Conservation (phyloP, 2,888 invertebrate species). For the Amorpha juglandis region DNA sequence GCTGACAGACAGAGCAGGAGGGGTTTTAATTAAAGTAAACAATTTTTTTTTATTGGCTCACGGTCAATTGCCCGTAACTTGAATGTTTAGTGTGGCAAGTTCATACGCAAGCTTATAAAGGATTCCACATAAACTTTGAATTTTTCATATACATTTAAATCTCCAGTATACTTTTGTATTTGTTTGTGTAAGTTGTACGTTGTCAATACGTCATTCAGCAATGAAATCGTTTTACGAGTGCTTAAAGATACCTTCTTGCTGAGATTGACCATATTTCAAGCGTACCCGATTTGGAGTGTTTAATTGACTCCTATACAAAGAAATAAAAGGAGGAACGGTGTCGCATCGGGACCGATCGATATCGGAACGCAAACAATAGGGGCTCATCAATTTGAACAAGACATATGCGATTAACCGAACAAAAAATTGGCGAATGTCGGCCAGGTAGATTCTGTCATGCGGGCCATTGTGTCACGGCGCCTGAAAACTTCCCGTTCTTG, state of each 20-base stretch:
- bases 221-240: too few species aligned
- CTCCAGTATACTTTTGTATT: too few species aligned
- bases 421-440: constrained; percentile 63
- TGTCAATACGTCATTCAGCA: too few species aligned
- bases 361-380: constrained; percentile 63
- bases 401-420: constrained; percentile 52
- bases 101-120: too few species aligned
- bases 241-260: neutral
- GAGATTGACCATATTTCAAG: constrained; percentile 25
- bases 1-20: too few species aligned
- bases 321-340: constrained; percentile 45
- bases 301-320: constrained; percentile 42
- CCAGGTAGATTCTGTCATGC: constrained; percentile 71
- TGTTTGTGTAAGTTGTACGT: too few species aligned
- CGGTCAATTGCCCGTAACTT: too few species aligned
- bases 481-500: constrained; percentile 63
- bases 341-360: constrained; percentile 54
- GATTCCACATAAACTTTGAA: too few species aligned
- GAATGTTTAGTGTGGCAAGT: too few species aligned
- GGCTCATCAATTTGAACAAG: constrained; percentile 65
- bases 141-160: too few species aligned
- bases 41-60: too few species aligned
- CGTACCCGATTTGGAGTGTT: constrained; percentile 36
- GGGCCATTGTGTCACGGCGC: constrained; percentile 73
- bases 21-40: too few species aligned